Conservation (phyloP, 2,113 vertebrate genomes). For the Bothrops jararaca region DNA sequence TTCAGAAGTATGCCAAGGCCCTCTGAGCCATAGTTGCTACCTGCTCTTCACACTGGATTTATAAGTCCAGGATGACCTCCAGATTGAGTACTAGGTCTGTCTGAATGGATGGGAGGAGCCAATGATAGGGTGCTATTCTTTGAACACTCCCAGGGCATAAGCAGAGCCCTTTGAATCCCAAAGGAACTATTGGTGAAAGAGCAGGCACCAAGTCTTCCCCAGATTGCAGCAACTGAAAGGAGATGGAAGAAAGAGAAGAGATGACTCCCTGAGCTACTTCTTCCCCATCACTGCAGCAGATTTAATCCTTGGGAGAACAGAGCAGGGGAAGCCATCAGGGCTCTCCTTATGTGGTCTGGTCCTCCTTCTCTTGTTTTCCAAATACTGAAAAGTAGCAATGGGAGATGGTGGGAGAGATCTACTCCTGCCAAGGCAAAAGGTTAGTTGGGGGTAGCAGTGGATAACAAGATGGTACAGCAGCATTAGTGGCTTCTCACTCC, state of each 20-base stretch:
- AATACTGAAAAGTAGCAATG: neutral
- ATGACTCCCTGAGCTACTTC: neutral
- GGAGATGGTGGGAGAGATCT: neutral
- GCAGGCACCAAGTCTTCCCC: neutral
- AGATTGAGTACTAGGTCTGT: no score
- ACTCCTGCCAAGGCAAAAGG: neutral
- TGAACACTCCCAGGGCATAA: neutral
- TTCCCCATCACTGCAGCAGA: neutral
- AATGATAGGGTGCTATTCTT: neutral
- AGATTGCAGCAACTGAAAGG: neutral
- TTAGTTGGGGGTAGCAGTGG: neutral
- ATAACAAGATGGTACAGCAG: neutral
- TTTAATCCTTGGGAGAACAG: neutral
- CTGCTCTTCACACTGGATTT: no score
- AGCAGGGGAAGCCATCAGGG: neutral
- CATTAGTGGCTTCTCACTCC: neutral
- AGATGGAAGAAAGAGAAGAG: neutral
- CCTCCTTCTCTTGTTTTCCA: neutral
- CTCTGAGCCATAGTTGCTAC: no score
- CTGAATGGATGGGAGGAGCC: neutral
- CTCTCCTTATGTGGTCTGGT: neutral
- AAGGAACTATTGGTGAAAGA: neutral
- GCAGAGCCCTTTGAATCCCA: neutral
- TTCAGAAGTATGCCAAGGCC: no score
- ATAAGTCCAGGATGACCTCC: no score